Conservation (phyloP, 2,113 vertebrate genomes). For the Calcarius ornatus region DNA sequence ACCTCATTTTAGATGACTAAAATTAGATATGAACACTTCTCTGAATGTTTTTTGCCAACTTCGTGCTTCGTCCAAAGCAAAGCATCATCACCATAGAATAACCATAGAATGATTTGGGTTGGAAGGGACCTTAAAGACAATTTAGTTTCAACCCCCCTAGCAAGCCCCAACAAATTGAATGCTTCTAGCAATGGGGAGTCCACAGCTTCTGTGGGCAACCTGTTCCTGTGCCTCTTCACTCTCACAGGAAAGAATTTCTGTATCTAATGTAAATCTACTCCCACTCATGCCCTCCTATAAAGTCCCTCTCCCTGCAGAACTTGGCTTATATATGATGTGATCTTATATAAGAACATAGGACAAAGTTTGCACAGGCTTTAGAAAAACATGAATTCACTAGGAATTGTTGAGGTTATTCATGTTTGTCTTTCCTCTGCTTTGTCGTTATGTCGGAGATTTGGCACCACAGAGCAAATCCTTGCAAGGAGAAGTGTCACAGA, state of each 20-base stretch:
- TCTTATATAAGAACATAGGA: background rate
- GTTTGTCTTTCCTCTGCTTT: background rate
- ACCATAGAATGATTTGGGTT: background rate
- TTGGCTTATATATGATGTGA: background rate
- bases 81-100: background rate
- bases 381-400: background rate
- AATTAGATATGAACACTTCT: background rate
- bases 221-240: background rate
- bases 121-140: background rate
- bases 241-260: background rate
- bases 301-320: background rate
- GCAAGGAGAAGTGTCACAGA: background rate
- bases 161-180: background rate
- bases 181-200: background rate
- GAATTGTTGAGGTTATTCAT: background rate
- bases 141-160: background rate
- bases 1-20: background rate
- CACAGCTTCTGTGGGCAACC: background rate
- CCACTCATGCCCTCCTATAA: background rate
- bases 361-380: background rate
- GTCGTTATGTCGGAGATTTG: background rate
- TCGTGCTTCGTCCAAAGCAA: background rate
- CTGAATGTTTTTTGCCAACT: background rate
- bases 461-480: fast-evolving
- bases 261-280: background rate